phyloP scores from a whole-genome alignment of 2,888 invertebrate species.

The Monochamus alternatus region DNA sequence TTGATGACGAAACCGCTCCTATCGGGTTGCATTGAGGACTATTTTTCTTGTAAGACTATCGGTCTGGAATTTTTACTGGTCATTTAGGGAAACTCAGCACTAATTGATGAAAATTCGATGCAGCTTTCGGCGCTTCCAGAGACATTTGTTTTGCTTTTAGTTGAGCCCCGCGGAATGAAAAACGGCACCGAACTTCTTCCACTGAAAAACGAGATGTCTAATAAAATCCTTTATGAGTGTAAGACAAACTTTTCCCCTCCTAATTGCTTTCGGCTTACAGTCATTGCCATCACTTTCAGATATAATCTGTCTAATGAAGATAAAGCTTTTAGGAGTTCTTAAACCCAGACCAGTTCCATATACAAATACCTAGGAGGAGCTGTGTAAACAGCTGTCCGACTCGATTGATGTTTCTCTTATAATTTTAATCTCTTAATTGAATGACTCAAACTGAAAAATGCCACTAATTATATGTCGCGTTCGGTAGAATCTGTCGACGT shows the following conservation, averaged over 20 bases:
- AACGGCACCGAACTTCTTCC: slow-evolving; percentile 5
- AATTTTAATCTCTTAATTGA: slow-evolving; percentile 16
- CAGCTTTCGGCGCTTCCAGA: not conserved
- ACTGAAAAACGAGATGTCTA: slow-evolving; percentile 11
- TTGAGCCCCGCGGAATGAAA: not conserved
- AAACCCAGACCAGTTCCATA: slow-evolving; percentile 5
- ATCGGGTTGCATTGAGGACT: too few relatives aligned
- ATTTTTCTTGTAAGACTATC: too few relatives aligned
- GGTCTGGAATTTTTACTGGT: too few relatives aligned
- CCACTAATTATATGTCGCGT: not conserved
- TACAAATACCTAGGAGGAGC: slow-evolving; percentile 10
- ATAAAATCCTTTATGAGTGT: slow-evolving; percentile 13
- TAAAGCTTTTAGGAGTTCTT: slow-evolving; percentile 30
- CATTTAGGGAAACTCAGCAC: too few relatives aligned
- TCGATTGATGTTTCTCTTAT: slow-evolving; percentile 21
- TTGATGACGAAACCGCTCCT: too few relatives aligned
- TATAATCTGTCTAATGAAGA: slow-evolving; percentile 28
- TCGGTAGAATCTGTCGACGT: not conserved
- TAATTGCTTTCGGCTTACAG: slow-evolving; percentile 7
- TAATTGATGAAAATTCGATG: too few relatives aligned
- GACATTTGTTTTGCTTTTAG: not conserved
- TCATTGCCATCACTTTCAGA: slow-evolving; percentile 13
- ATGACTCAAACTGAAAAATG: not conserved
- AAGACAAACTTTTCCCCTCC: slow-evolving; percentile 10
- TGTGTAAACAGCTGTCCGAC: slow-evolving; percentile 11